A percentile compares a stretch with the other conserved stretches of the same genome.
Conservation (phyloP, 2,113 vertebrate species). For the Ardeotis arabs region DNA sequence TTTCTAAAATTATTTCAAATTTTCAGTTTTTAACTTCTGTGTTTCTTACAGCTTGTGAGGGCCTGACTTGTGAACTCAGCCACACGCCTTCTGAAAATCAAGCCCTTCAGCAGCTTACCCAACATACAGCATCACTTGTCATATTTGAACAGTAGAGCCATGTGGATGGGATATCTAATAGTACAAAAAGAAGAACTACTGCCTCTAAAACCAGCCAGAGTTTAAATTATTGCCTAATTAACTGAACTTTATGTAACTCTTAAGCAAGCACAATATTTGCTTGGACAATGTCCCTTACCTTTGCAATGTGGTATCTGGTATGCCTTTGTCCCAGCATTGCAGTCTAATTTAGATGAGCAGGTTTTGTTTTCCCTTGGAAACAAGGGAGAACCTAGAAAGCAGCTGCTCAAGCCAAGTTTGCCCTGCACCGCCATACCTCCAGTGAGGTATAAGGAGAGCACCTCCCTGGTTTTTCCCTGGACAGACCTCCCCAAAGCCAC, state of each 20-base stretch:
- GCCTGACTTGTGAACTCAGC: not conserved
- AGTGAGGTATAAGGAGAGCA: fast-evolving
- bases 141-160: not conserved
- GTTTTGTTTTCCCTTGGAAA: not conserved
- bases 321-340: not conserved
- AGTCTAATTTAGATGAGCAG: not conserved
- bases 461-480: not conserved
- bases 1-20: not conserved
- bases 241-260: not conserved
- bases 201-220: not conserved
- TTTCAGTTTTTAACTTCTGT: not conserved
- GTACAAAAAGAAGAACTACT: not conserved
- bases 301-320: not conserved
- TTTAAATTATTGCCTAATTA: not conserved
- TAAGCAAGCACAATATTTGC: not conserved
- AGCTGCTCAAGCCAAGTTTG: not conserved
- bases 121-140: not conserved
- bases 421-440: not conserved
- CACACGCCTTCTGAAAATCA: not conserved
- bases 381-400: not conserved
- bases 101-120: not conserved
- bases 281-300: not conserved
- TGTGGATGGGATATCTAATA: not conserved
- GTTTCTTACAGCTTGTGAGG: not conserved
- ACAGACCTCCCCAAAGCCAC: not conserved